These are phyloP conservation scores for Chloroceryle inda DNA, from an alignment of 2,797 vertebrate species.

Conservation along the genomic window DNA sequence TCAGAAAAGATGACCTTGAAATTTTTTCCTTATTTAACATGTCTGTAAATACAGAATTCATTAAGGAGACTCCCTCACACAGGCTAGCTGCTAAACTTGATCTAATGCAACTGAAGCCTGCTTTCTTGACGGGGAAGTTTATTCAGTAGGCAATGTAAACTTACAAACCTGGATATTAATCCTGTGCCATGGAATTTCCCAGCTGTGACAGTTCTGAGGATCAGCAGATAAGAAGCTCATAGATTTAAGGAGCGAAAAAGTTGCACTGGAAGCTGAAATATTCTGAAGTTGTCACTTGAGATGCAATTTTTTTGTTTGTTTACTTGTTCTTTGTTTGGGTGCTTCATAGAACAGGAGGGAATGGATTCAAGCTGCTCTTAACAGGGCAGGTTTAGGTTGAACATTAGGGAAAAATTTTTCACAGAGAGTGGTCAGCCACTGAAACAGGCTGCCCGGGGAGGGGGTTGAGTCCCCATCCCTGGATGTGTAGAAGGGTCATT, in stretches of 20 bases:
- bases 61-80: not conserved
- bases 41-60: not conserved
- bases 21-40: not conserved
- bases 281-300: not conserved
- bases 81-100: not conserved
- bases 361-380: no score
- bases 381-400: no score
- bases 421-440: no score
- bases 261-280: not conserved
- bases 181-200: not conserved
- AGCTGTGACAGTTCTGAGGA: not conserved
- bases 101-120: not conserved
- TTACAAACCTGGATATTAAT: not conserved
- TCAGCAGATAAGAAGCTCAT: not conserved
- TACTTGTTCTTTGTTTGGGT: not conserved
- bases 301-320: not conserved
- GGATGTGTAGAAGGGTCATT: no score
- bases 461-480: no score
- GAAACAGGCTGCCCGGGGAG: no score
- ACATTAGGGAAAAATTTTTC: no score
- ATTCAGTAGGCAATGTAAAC: not conserved
- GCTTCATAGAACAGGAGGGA: not conserved
- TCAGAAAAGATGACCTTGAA: not conserved
- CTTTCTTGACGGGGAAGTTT: not conserved
- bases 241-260: not conserved